Conservation (phyloP, 1,140 invertebrate species). For the Drosophila watanabei region DNA sequence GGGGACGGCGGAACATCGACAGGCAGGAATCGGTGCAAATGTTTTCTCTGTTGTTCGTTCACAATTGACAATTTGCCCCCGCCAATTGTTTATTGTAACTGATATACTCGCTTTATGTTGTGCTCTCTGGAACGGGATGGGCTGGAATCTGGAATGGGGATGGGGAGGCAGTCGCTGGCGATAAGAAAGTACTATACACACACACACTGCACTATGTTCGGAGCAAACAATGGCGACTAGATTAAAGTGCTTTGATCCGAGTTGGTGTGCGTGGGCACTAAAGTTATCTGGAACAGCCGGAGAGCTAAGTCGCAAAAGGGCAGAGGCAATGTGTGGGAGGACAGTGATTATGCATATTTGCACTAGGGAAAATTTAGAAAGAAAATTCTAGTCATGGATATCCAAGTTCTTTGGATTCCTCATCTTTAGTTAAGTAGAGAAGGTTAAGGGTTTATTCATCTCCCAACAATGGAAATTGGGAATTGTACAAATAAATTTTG, state of each 20-base stretch:
- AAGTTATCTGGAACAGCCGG: constrained; percentile 37
- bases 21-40: constrained; percentile 15
- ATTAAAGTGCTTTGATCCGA: constrained; percentile 32
- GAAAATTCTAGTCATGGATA: neutral
- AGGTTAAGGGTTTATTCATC: too few relatives aligned
- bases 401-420: too few relatives aligned
- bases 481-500: too few relatives aligned
- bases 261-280: constrained; percentile 35
- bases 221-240: constrained; percentile 41
- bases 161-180: neutral
- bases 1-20: neutral
- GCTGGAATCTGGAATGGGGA: constrained; percentile 8
- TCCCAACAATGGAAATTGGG: too few relatives aligned
- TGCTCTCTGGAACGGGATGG: constrained; percentile 8
- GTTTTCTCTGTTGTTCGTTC: constrained; percentile 8
- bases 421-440: too few relatives aligned
- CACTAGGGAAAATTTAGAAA: neutral
- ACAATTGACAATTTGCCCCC: constrained; percentile 27
- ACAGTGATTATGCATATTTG: constrained; percentile 21
- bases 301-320: neutral
- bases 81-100: constrained; percentile 49
- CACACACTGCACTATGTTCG: constrained; percentile 11
- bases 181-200: constrained; percentile 24
- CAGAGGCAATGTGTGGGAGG: too few relatives aligned
- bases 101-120: constrained; percentile 18